Conservation (phyloP, 2,113 vertebrate genomes). For the Monarcha castaneiventris region DNA sequence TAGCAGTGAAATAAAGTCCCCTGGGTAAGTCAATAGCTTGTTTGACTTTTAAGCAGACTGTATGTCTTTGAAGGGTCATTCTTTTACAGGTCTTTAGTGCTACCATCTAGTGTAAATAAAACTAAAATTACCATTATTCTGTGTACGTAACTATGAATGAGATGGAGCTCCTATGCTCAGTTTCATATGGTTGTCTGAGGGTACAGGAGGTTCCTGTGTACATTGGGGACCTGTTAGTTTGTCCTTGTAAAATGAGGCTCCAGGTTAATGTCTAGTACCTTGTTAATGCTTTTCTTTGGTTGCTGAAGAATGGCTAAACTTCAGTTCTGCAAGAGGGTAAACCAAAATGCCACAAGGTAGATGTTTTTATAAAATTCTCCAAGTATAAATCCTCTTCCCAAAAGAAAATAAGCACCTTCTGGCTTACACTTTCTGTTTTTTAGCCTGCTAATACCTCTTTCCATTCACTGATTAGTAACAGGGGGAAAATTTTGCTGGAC, state of each 20-base stretch:
- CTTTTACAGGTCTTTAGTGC: not conserved
- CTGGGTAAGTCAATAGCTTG: not conserved
- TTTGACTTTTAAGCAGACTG: constrained; percentile 6
- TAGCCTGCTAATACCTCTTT: not conserved
- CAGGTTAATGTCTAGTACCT: not conserved
- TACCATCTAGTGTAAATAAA: not conserved
- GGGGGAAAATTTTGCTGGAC: not conserved
- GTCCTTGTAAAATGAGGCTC: not conserved
- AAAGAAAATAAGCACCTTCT: not conserved
- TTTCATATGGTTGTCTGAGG: not conserved
- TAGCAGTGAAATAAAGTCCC: not conserved
- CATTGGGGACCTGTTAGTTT: not conserved
- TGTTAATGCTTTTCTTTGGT: not conserved
- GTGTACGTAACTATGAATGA: not conserved
- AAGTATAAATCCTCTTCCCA: not conserved
- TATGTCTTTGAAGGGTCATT: not conserved
- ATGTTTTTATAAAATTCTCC: not conserved
- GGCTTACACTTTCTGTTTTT: not conserved
- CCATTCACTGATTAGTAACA: not conserved
- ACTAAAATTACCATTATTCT: not conserved
- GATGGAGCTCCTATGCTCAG: not conserved
- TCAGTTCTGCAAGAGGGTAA: not conserved
- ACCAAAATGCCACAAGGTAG: not conserved
- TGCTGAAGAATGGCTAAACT: not conserved
- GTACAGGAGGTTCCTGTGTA: not conserved